Conservation (phyloP, 2,113 vertebrate species). For the Lycocorax pyrrhopterus region DNA sequence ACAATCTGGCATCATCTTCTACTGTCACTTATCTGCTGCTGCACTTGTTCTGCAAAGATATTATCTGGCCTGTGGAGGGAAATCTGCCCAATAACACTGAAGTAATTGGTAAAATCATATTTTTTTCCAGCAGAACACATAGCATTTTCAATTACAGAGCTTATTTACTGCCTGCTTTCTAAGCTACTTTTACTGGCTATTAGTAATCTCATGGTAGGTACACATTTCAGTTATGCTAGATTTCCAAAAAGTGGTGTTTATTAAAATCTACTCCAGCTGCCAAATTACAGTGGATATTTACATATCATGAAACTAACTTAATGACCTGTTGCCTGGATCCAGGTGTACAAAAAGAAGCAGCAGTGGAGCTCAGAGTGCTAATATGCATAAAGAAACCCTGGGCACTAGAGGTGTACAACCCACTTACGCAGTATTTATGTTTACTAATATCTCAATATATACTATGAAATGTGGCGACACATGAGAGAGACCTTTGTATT, state of each 20-base stretch:
- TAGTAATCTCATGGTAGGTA: background rate
- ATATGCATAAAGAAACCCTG: background rate
- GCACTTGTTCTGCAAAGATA: background rate
- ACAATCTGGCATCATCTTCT: background rate
- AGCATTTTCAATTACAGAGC: background rate
- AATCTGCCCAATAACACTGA: background rate
- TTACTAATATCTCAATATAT: background rate
- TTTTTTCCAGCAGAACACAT: background rate
- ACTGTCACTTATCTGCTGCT: background rate
- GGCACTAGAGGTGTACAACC: background rate
- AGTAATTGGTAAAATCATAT: background rate
- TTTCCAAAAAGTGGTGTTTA: background rate
- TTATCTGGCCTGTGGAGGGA: background rate
- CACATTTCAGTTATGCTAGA: background rate
- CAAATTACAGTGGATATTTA: background rate
- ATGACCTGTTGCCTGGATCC: background rate
- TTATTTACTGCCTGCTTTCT: background rate
- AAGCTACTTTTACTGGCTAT: background rate
- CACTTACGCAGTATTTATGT: background rate
- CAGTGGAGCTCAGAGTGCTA: background rate
- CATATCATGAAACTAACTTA: background rate
- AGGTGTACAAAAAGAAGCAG: background rate
- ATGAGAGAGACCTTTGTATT: background rate
- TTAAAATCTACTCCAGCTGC: background rate
- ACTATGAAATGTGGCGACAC: background rate